A percentile compares a stretch with the other conserved stretches of the same genome.
Evolutionary conservation across 2,797 vertebrate genomes (phyloP).

Genomic region (Myiothlypis coronata): DNA sequence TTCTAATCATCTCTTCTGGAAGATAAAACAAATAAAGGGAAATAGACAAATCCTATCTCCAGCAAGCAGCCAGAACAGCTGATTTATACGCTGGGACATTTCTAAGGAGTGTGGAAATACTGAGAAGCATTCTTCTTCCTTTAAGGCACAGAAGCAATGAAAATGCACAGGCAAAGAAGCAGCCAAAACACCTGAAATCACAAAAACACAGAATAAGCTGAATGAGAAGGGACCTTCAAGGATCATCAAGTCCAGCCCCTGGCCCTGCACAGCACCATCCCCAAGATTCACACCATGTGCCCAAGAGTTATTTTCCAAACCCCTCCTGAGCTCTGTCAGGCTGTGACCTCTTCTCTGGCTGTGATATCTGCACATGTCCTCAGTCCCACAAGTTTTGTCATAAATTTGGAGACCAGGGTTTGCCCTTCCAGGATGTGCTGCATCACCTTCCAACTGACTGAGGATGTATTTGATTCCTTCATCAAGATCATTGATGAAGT

Average conservation of each 20-base stretch:
- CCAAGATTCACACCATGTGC: neutral
- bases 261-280: neutral
- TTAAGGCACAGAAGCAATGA: neutral
- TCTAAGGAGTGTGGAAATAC: neutral
- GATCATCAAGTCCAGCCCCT: rapidly evolving
- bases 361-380: neutral
- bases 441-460: neutral
- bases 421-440: neutral
- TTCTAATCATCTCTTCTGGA: neutral
- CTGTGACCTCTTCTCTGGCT: neutral
- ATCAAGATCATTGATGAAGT: neutral
- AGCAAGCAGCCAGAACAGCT: neutral
- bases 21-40: constrained; percentile 43
- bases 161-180: neutral
- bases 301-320: neutral
- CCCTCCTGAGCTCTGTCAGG: neutral
- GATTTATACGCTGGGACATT: neutral
- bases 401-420: neutral
- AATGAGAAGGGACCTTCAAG: neutral
- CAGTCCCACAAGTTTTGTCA: neutral
- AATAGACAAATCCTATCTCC: neutral
- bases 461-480: neutral
- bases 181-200: neutral
- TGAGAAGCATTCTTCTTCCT: neutral
- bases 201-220: neutral